These are phyloP conservation scores for Drosophila limbata DNA, from an alignment of 2,888 invertebrate species.

Conservation along the genomic window DNA sequence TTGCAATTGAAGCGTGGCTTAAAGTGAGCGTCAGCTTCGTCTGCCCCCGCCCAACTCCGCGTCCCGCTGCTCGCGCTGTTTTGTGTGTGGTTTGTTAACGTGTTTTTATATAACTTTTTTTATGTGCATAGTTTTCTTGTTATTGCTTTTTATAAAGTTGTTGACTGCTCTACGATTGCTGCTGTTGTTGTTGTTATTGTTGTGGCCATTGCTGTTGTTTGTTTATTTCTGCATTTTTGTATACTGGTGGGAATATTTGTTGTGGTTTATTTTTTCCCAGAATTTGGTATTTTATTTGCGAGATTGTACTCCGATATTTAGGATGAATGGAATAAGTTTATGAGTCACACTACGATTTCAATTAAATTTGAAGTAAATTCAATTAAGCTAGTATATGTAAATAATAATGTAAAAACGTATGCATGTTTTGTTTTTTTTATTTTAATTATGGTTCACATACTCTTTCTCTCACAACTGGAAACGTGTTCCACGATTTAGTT, in stretches of 20 bases:
- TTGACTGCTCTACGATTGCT: constrained; percentile 34
- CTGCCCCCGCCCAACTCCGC: constrained; percentile 14
- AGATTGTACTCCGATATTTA: constrained; percentile 32
- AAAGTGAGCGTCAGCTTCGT: constrained; percentile 55
- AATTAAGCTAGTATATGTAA: constrained; percentile 2
- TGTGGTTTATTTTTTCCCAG: constrained; percentile 27
- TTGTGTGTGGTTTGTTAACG: constrained; percentile 51
- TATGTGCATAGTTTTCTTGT: constrained; percentile 61
- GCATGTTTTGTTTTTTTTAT: constrained; percentile 1
- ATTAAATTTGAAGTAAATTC: background rate
- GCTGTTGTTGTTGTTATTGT: constrained; percentile 19
- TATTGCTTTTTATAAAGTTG: constrained; percentile 56
- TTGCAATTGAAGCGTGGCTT: constrained; percentile 81
- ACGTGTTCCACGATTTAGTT: constrained; percentile 56
- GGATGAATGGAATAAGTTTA: constrained; percentile 46
- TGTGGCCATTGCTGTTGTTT: constrained; percentile 25
- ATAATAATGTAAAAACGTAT: background rate
- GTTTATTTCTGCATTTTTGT: constrained; percentile 62
- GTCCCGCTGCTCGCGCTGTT: constrained; percentile 1
- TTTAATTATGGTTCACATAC: constrained; percentile 1
- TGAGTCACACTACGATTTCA: constrained; percentile 50
- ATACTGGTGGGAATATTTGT: constrained; percentile 57
- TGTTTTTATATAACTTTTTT: constrained; percentile 77
- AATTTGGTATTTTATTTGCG: constrained; percentile 56
- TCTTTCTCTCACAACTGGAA: constrained; percentile 16